Conservation (phyloP, 2,888 invertebrate species). For the Zaprionus lineosus region DNA sequence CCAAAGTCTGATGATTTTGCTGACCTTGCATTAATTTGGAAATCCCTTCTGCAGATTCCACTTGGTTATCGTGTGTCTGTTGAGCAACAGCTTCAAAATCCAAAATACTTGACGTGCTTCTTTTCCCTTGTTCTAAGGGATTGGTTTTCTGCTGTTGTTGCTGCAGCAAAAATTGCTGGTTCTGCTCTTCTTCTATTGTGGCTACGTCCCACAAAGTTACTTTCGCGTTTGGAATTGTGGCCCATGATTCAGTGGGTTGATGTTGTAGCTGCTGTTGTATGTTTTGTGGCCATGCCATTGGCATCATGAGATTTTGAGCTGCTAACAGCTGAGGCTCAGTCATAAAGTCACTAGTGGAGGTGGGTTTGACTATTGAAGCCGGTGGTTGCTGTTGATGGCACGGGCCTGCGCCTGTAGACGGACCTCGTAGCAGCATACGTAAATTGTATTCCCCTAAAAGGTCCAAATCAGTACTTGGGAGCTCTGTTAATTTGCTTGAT, state of each 20-base stretch:
- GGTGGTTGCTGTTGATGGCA: conserved; percentile 23
- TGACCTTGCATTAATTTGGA: conserved; percentile 10
- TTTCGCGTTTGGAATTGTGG: conserved; percentile 40
- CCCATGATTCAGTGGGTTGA: conserved; percentile 47
- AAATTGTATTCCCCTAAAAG: conserved; percentile 77
- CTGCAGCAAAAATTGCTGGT: conserved; percentile 47
- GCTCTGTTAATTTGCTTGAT: conserved; percentile 24
- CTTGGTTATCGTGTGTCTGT: conserved; percentile 9
- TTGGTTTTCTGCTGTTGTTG: conserved; percentile 33
- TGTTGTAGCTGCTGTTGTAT: conserved; percentile 26
- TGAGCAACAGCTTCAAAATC: conserved; percentile 11
- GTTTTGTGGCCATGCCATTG: conserved; percentile 69
- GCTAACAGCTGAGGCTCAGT: conserved; percentile 65
- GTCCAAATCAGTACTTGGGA: conserved; percentile 51
- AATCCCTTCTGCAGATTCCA: not conserved
- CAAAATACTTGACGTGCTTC: conserved; percentile 5
- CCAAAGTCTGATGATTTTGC: too few species aligned
- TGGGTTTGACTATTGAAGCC: conserved; percentile 19
- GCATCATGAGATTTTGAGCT: conserved; percentile 65
- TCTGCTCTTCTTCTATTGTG: conserved; percentile 61
- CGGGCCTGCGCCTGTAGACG: conserved; percentile 10
- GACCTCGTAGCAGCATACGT: conserved; percentile 71
- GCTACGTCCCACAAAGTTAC: conserved; percentile 70
- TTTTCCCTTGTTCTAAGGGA: conserved; percentile 1
- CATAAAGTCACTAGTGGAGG: conserved; percentile 59